Evolutionary conservation across 2,888 invertebrate genomes (phyloP), one percentile per base, ranked within the genome.

Genomic region (Drosophila cognata): DNA sequence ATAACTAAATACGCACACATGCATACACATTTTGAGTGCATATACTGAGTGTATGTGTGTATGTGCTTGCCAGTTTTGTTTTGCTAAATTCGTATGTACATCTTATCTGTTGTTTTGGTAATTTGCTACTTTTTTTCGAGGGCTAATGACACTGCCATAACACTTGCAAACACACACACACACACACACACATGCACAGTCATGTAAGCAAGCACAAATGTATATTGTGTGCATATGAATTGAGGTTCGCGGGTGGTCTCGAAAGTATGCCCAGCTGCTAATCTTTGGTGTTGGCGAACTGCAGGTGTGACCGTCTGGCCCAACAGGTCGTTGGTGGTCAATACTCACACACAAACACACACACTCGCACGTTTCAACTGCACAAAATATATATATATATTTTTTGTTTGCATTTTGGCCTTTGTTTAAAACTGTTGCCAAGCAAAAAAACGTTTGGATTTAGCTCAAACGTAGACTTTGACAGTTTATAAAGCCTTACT

Each of bases 41-140:
- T 8, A 16, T 8, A 16, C 11, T 33, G 8, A 48, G 21, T 21
- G 59, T 16, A 43, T 38, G 52, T 57, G 36, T 33, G 31, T 33
- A 25, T 46, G 25, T 66, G 38, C 7, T 56, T 65, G 43, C 57
- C 48, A 46, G 56, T 52, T 68, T 71, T 58, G 50, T 58, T 57
- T 63, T 69, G 52, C 65, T 61, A 62, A 25, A 53, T 53, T 35
- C 18, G 35, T 53, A 35, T 21, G 5, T 21, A 52, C 50, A 57
- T 63, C 65, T 83, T 87, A 87, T 83, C 85, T 76, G 76, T 28
- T 70, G 71, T 64, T 77, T 86, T 66, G 70, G 72, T 74, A 31
- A 72, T 67, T 79, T 63, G 62, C 67, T 57, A 65, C 58, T 67
- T 67, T 62, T 65, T 68, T 70, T 57, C 56, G 56, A 83, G 69